Evolutionary conservation across 2,113 vertebrate genomes (phyloP).

Genomic region (Grantiella picta): DNA sequence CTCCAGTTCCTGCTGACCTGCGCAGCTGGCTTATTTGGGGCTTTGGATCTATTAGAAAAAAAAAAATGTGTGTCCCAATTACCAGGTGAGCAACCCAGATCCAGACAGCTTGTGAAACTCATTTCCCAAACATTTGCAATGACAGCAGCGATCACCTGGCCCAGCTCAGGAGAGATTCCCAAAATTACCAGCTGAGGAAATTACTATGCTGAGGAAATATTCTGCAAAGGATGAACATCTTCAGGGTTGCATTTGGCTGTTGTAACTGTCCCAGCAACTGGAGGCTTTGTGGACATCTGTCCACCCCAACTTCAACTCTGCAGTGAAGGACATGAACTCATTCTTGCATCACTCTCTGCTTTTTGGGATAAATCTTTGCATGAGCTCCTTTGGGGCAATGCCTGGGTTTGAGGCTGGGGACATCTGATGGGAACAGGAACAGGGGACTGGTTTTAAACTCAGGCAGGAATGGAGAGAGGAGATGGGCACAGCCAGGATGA

Average conservation of each 20-base stretch:
- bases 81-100: neutral
- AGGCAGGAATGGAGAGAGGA: neutral
- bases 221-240: neutral
- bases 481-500: neutral
- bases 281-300: neutral
- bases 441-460: neutral
- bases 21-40: neutral
- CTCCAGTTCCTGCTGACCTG: conserved; percentile 20
- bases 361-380: neutral
- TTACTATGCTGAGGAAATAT: neutral
- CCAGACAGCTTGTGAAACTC: conserved; percentile 20
- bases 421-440: neutral
- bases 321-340: neutral
- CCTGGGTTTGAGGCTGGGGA: neutral
- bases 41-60: neutral
- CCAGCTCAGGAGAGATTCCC: neutral
- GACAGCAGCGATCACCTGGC: neutral
- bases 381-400: neutral
- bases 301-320: neutral
- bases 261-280: neutral
- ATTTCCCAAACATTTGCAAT: conserved; percentile 15
- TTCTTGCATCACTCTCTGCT: neutral
- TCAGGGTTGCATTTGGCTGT: neutral
- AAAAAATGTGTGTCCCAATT: neutral
- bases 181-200: conserved; percentile 2